A percentile compares a stretch with the other conserved stretches of the same genome.
Conservation (phyloP, 64 coral and sea anemone species). For the Acropora yongei region DNA sequence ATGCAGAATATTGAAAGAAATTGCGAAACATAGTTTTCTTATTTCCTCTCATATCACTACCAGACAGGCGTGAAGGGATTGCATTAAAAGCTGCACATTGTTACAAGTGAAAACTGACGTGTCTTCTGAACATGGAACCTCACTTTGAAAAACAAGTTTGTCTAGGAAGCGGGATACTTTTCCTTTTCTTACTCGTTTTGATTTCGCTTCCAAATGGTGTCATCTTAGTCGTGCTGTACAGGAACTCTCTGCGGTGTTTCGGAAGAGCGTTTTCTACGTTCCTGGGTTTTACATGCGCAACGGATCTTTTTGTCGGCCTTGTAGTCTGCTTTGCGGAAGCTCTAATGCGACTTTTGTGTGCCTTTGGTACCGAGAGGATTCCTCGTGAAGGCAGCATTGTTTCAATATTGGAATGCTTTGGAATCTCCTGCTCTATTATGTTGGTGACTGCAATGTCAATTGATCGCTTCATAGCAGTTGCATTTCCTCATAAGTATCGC, state of each 20-base stretch:
- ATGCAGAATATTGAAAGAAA: too few species aligned
- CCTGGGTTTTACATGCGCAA: not conserved
- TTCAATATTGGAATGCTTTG: not conserved
- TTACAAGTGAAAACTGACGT: too few species aligned
- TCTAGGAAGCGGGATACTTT: slow-evolving; percentile 9
- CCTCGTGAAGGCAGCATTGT: not conserved
- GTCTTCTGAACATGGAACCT: not conserved
- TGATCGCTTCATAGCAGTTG: slow-evolving; percentile 6
- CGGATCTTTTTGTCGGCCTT: not conserved
- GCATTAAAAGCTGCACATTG: too few species aligned
- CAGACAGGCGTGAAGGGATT: too few species aligned
- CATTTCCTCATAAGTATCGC: slow-evolving; percentile 7
- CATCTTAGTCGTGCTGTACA: not conserved
- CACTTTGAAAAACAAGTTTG: slow-evolving; percentile 4
- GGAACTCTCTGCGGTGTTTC: slow-evolving; percentile 13
- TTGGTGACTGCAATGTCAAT: slow-evolving; percentile 4
- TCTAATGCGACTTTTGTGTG: not conserved
- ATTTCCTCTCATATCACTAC: too few species aligned
- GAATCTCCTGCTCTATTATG: slow-evolving; percentile 17
- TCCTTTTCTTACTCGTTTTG: not conserved
- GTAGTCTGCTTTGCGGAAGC: not conserved
- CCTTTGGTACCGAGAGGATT: not conserved
- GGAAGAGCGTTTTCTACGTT: slow-evolving; percentile 6
- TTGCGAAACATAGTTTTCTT: too few species aligned
- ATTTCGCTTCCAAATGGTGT: slow-evolving; percentile 1